Evolutionary conservation across 2,113 vertebrate genomes (phyloP), one percentile per base, ranked within the genome.

Genomic region (Orcinus orca): DNA sequence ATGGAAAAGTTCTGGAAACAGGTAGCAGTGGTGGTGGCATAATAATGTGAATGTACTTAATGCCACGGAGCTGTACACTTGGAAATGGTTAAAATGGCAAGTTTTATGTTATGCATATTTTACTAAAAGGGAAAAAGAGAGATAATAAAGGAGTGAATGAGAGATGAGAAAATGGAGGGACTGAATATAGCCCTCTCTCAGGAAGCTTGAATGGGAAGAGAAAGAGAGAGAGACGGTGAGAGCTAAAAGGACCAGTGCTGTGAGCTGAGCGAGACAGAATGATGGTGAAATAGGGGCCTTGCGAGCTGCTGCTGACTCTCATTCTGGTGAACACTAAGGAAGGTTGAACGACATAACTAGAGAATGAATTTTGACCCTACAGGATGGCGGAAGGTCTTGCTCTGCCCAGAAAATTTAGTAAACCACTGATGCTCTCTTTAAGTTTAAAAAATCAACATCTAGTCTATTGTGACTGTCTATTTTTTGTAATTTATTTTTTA

Each of bases 361-460:
- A 85, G 38, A 74, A 58, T 12, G 36, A 50, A 74, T 31, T 90
- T 55, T 83, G 44, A 71, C 23, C 17, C 41, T 63, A 26, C 80
- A 68, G 20, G 23, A n/a, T 80, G 15, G 55, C n/a, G 13, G 90
- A 80, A 83, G 33, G 11, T 62, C 65, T 93, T 55, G 1, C 89
- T 94, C 65, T 77, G 31, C 38, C 58, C 38, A 55, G n/a, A 71
- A 93, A 95, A 44, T 50, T 58, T 76, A 47, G 83, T 29, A 96
- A 93, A 65, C 5, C 15, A 74, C 82, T 53, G n/a, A 55, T 60
- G 33, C 2, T n/a, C 15, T 83, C 60, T 97, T 77, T 73, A 91
- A 83, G 29, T 85, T 85, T 89, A 58, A 92, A 92, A 96, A 94
- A 53, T 58, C 29, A 92, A 70, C 15, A 36, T 84, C 74, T 63